Conservation (phyloP, 64 coral and sea anemone genomes). For the Montipora foliosa region DNA sequence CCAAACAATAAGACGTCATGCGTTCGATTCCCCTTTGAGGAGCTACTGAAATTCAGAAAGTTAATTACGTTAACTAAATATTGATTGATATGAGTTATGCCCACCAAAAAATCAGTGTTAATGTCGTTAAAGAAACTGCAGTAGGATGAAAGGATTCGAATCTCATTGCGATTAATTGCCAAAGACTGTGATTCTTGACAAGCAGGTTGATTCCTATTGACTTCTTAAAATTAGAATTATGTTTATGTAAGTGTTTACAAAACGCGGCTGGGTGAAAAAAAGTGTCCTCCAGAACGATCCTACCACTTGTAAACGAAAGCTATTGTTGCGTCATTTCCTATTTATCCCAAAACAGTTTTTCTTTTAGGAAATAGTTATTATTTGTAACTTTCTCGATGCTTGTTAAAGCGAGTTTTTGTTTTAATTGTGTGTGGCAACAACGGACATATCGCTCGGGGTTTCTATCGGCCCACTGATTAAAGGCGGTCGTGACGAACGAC, state of each 20-base stretch:
- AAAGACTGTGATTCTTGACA: background rate
- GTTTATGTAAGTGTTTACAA: conserved; percentile 36
- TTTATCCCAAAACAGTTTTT: background rate
- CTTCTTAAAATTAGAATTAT: conserved; percentile 7
- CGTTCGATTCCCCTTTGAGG: background rate
- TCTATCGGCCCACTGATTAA: background rate
- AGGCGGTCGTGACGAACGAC: background rate
- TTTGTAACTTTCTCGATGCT: background rate
- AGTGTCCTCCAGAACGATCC: background rate
- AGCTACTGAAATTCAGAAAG: background rate
- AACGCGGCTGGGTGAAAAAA: conserved; percentile 1
- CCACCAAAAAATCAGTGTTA: background rate
- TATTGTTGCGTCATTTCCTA: conserved; percentile 36
- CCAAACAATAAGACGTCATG: background rate
- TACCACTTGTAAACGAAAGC: background rate
- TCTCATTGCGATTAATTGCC: background rate
- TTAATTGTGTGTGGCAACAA: background rate
- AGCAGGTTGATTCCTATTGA: background rate
- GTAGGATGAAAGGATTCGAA: conserved; percentile 4
- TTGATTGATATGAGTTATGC: conserved; percentile 39
- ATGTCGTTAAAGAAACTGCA: conserved; percentile 2
- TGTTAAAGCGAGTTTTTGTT: background rate
- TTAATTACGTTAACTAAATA: conserved; percentile 55
- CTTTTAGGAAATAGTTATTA: background rate
- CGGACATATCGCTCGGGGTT: background rate